Conservation (phyloP, 1,140 invertebrate species). For the Listronotus oregonensis region DNA sequence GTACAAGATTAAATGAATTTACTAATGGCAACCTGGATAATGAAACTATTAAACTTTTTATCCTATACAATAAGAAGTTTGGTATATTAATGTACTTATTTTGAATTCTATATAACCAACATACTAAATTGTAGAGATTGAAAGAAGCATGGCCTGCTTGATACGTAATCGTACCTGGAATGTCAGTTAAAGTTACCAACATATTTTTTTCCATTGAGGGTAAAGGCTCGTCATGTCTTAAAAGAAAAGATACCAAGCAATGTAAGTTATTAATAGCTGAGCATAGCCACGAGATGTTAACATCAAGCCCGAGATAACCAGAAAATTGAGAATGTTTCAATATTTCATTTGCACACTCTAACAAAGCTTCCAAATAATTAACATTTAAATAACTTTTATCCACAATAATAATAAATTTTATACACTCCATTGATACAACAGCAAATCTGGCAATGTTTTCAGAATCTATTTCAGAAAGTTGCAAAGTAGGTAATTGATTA, state of each 20-base stretch:
- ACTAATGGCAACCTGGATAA: conserved; percentile 67
- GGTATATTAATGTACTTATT: conserved; percentile 53
- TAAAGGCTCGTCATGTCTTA: conserved; percentile 49
- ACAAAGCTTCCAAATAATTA: conserved; percentile 42
- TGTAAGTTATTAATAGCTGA: conserved; percentile 57
- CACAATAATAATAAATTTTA: conserved; percentile 52
- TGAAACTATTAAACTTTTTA: conserved; percentile 61
- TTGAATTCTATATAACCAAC: conserved; percentile 59
- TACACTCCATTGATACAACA: conserved; percentile 65
- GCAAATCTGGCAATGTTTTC: conserved; percentile 66
- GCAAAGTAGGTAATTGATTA: conserved; percentile 47
- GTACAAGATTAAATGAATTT: conserved; percentile 71
- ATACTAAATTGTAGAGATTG: conserved; percentile 58
- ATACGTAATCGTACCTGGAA: conserved; percentile 49
- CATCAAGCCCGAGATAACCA: conserved; percentile 52
- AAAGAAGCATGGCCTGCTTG: conserved; percentile 57
- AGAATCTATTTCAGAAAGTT: conserved; percentile 58
- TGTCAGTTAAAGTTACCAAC: conserved; percentile 52
- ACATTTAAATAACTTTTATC: conserved; percentile 38
- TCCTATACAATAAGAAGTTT: conserved; percentile 51
- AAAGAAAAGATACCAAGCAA: conserved; percentile 46
- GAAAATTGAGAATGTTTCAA: conserved; percentile 54
- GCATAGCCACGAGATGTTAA: conserved; percentile 58
- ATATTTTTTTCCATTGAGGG: conserved; percentile 46
- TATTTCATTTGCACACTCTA: conserved; percentile 54